Evolutionary conservation across 2,888 invertebrate genomes (phyloP).

Genomic region (Dysmachus trigonus): DNA sequence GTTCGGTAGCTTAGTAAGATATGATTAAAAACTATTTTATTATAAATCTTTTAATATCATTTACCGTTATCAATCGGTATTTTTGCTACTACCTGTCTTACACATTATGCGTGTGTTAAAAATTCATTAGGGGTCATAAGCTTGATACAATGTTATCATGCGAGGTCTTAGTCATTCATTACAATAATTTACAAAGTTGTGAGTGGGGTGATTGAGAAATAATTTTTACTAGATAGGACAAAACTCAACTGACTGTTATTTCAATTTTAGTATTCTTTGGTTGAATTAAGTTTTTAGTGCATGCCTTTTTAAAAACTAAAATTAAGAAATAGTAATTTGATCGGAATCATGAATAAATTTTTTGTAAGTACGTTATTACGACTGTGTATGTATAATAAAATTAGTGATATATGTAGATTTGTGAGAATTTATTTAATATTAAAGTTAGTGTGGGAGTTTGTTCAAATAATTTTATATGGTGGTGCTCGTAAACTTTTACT

Average conservation of each 20-base stretch:
- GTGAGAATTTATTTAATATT: background rate
- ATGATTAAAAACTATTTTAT: background rate
- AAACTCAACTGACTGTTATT: background rate
- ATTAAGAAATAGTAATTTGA: background rate
- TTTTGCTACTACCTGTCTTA: background rate
- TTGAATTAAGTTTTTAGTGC: background rate
- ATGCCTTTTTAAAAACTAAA: background rate
- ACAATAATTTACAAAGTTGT: background rate
- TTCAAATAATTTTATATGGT: too few relatives aligned
- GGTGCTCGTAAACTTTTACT: too few relatives aligned
- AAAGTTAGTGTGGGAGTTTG: too few relatives aligned
- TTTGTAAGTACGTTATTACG: background rate
- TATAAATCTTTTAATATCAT: background rate
- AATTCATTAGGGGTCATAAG: background rate
- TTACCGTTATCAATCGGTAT: background rate
- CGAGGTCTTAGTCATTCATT: background rate
- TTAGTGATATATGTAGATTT: background rate
- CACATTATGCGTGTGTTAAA: background rate
- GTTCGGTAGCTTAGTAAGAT: background rate
- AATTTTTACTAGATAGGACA: background rate
- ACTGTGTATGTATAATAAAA: background rate
- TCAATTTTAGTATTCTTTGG: background rate
- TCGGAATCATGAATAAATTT: background rate
- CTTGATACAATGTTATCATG: background rate
- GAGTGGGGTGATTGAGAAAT: background rate